phyloP scores from a whole-genome alignment of 2,113 vertebrate species.

The Oryzias celebensis region DNA sequence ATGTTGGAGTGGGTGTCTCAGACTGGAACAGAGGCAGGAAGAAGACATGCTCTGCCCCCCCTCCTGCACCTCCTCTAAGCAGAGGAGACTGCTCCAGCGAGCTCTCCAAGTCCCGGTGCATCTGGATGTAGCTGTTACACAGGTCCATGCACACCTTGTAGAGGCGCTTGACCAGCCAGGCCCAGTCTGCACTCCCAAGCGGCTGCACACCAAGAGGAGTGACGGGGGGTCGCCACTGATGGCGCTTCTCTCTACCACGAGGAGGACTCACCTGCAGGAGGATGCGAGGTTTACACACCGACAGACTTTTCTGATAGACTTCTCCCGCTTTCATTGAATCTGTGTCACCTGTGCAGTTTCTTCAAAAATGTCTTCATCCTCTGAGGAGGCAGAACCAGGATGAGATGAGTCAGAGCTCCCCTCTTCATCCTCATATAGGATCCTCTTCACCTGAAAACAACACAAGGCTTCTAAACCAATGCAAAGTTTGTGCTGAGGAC shows the following conservation, averaged over 20 bases:
- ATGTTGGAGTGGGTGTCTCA: slow-evolving; percentile 87
- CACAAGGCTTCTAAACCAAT: fast-evolving
- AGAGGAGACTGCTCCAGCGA: slow-evolving; percentile 76
- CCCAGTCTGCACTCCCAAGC: slow-evolving; percentile 88
- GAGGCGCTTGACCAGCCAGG: slow-evolving; percentile 90
- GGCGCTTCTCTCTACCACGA: slow-evolving; percentile 85
- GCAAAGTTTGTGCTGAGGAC: not conserved
- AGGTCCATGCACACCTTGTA: slow-evolving; percentile 94
- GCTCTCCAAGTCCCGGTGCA: slow-evolving; percentile 92
- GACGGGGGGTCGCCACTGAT: slow-evolving; percentile 82
- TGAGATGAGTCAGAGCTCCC: slow-evolving; percentile 91
- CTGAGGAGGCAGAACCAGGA: slow-evolving; percentile 91
- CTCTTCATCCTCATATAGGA: slow-evolving; percentile 91
- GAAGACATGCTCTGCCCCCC: slow-evolving; percentile 78
- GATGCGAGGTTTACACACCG: not conserved
- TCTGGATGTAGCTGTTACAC: slow-evolving; percentile 94
- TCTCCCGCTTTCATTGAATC: not conserved
- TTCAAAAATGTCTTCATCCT: slow-evolving; percentile 98
- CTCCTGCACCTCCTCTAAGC: slow-evolving; percentile 56
- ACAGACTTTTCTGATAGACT: not conserved
- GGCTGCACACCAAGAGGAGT: slow-evolving; percentile 89
- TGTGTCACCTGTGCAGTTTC: slow-evolving; percentile 85
- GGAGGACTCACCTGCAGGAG: slow-evolving; percentile 86
- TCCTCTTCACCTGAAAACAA: slow-evolving; percentile 83
- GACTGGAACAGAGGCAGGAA: slow-evolving; percentile 91